Evolutionary conservation across 2,888 invertebrate species (phyloP), one percentile per base, ranked within the genome.

Genomic region (Tenthredo distinguenda): DNA sequence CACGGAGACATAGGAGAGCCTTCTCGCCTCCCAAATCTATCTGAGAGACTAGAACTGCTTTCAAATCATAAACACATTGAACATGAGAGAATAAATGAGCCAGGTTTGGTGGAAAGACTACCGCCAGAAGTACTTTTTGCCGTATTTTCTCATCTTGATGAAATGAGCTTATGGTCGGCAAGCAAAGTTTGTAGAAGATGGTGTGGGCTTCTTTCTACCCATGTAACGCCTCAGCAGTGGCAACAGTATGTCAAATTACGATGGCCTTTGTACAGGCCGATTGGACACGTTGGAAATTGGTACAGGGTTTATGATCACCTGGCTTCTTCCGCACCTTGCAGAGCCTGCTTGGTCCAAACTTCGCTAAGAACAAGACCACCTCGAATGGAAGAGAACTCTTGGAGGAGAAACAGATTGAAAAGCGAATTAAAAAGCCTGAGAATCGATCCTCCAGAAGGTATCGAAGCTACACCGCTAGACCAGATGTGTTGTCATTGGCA

Each of bases 141-240:
- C 87, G 97, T 99, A 87, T 98, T 99, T 94, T 96, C 96, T 82
- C 97, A 98, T 93, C 94, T 99, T 91, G 99, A 99, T 92, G 98
- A 99, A 94, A 95, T 99, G 91, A 98, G 98, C 0, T 94, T 99
- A 90, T 97, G 98, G 96, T 97, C 97, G 91, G 97, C 97, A 86
- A 97, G 97, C 62, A 97, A 97, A 92, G 98, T 98, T 47, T 98
- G 98, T 92, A 95, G 95, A 87, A 96, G 98, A 87, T 99, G 98
- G 98, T 95, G 96, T 87, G 96, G 96, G 68, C 95, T 99, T 50
- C 94, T 99, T 84, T 96, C 96, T 85, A 96, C 97, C 87, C 97
- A 98, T 89, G 96, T 97, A 86, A 95, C 97, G 0, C 96, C 96
- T 84, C 95, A 96, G 74, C 96, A 97, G 92, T 99, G 99, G 99